Percentiles rank a stretch among this genome's conserved stretches.
phyloP scores from a whole-genome alignment of 2,113 vertebrate genomes.

The Clarias magur region DNA sequence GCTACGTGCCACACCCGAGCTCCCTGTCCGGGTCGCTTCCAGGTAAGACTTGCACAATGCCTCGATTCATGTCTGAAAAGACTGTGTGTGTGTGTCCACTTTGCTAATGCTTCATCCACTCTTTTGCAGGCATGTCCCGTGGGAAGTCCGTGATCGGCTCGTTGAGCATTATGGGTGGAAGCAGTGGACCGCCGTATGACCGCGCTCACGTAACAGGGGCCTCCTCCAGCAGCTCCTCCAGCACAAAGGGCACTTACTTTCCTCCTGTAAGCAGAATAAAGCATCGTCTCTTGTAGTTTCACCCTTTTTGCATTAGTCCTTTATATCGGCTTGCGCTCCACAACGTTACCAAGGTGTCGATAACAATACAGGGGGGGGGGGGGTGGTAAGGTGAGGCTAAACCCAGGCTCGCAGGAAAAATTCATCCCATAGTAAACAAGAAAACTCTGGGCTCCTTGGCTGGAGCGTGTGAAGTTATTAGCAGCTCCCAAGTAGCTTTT shows the following conservation, averaged over 20 bases:
- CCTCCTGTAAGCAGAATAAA: constrained; percentile 81
- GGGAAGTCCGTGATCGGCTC: constrained; percentile 97
- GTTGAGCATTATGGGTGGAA: constrained; percentile 95
- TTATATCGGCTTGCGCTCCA: neutral
- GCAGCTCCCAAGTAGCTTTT: neutral
- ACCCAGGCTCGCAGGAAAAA: neutral
- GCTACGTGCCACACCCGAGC: constrained; percentile 91
- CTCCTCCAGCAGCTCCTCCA: constrained; percentile 96
- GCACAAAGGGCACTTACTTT: constrained; percentile 96
- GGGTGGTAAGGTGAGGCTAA: no score
- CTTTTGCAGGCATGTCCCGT: constrained; percentile 86
- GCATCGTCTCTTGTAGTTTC: neutral
- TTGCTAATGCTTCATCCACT: neutral
- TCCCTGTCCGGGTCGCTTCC: constrained; percentile 91
- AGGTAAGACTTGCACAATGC: constrained; percentile 66
- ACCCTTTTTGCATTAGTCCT: neutral
- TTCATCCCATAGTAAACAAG: neutral
- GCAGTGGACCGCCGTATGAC: constrained; percentile 93
- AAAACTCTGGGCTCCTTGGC: neutral
- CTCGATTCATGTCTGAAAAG: no score
- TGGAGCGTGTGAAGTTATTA: neutral
- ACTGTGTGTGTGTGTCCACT: neutral
- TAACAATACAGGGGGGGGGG: neutral
- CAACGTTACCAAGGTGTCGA: no score
- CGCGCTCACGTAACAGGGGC: constrained; percentile 95